Conservation (phyloP, 1,140 invertebrate species). For the Lordiphosa clarofinis region DNA sequence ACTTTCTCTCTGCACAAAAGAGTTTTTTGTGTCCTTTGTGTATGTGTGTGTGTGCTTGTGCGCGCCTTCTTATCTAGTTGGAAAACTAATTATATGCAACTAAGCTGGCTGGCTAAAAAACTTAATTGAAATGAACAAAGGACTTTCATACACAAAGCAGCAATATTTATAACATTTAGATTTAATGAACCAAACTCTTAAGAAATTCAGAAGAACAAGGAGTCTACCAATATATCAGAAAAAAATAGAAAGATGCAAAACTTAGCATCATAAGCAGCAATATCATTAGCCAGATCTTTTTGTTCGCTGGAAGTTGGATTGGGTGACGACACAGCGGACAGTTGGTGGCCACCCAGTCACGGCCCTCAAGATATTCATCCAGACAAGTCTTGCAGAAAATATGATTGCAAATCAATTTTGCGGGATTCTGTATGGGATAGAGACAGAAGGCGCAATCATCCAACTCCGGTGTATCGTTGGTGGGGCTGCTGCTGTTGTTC, state of each 20-base stretch:
- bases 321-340: constrained; percentile 46
- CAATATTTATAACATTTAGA: constrained; percentile 39
- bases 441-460: constrained; percentile 54
- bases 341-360: constrained; percentile 37
- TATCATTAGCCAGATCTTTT: constrained; percentile 21
- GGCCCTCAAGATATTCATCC: constrained; percentile 27
- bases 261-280: constrained; percentile 26
- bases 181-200: constrained; percentile 31
- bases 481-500: background rate
- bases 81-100: constrained; percentile 45
- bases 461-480: background rate
- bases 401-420: constrained; percentile 39
- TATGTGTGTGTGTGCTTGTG: background rate
- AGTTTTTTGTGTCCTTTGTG: constrained; percentile 1
- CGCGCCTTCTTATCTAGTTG: constrained; percentile 18
- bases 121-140: constrained; percentile 18
- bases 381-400: constrained; percentile 48
- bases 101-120: constrained; percentile 14
- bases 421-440: constrained; percentile 27
- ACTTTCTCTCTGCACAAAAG: no score
- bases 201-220: background rate
- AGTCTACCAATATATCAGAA: constrained; percentile 48
- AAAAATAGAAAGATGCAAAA: constrained; percentile 42
- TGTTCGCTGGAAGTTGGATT: constrained; percentile 5
- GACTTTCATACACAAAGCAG: background rate